Percentiles rank a stretch among this genome's conserved stretches.
Conservation (phyloP, 2,113 vertebrate genomes). For the Passer domesticus region DNA sequence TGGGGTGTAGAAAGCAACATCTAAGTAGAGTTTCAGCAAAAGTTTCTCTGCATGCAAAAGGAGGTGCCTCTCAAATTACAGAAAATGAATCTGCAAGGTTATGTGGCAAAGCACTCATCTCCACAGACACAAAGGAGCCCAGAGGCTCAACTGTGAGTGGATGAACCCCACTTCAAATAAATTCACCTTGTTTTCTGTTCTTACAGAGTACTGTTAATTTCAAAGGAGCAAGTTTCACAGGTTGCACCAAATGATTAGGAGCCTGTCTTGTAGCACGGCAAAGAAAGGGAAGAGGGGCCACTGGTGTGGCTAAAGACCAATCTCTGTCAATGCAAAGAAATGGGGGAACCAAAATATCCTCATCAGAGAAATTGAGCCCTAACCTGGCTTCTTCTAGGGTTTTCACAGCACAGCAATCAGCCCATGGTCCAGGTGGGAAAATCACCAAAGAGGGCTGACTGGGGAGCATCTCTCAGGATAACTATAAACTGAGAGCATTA, state of each 20-base stretch:
- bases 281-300: background rate
- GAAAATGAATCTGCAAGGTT: background rate
- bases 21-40: background rate
- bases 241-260: background rate
- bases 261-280: accelerated
- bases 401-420: background rate
- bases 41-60: background rate
- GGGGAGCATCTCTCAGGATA: background rate
- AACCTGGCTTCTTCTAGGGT: background rate
- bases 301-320: background rate
- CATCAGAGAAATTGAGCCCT: background rate
- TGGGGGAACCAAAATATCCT: background rate
- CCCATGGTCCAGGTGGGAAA: background rate
- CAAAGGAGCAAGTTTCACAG: background rate
- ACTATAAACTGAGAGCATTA: accelerated
- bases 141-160: background rate
- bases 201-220: background rate
- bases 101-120: background rate
- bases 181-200: background rate
- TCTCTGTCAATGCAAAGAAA: background rate
- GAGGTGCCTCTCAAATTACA: background rate
- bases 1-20: background rate
- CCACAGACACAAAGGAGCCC: background rate
- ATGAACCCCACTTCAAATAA: background rate
- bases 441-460: background rate